Conservation (phyloP, 2,797 vertebrate species). For the Gymnothorax javanicus region DNA sequence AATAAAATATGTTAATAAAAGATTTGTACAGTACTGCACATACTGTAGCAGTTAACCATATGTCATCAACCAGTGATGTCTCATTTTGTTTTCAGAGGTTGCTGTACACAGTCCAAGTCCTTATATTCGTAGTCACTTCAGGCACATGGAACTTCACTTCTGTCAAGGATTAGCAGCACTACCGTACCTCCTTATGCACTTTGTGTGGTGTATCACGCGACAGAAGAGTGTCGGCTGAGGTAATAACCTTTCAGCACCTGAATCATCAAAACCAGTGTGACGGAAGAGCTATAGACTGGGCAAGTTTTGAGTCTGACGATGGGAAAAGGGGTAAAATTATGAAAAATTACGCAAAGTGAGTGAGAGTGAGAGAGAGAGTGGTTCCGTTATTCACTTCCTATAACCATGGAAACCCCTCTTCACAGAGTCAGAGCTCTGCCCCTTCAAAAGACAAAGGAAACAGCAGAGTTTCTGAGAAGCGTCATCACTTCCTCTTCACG, state of each 20-base stretch:
- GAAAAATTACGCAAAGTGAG: conserved; percentile 31
- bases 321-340: not conserved
- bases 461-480: conserved; percentile 18
- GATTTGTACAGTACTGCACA: too few species aligned
- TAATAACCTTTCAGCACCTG: not conserved
- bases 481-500: not conserved
- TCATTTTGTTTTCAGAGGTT: too few species aligned
- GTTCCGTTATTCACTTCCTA: conserved; percentile 55
- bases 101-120: too few species aligned
- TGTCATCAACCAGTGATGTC: too few species aligned
- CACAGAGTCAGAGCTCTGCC: conserved; percentile 56
- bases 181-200: too few species aligned
- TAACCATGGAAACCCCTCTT: conserved; percentile 65
- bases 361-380: conserved; percentile 31
- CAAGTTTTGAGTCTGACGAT: not conserved
- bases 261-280: not conserved
- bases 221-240: too few species aligned
- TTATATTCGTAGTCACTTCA: too few species aligned
- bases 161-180: too few species aligned
- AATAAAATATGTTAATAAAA: too few species aligned
- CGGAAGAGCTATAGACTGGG: not conserved
- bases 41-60: too few species aligned
- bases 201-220: too few species aligned
- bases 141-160: too few species aligned
- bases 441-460: conserved; percentile 14